phyloP scores from a whole-genome alignment of 2,797 vertebrate species.

The Thamnophis elegans region DNA sequence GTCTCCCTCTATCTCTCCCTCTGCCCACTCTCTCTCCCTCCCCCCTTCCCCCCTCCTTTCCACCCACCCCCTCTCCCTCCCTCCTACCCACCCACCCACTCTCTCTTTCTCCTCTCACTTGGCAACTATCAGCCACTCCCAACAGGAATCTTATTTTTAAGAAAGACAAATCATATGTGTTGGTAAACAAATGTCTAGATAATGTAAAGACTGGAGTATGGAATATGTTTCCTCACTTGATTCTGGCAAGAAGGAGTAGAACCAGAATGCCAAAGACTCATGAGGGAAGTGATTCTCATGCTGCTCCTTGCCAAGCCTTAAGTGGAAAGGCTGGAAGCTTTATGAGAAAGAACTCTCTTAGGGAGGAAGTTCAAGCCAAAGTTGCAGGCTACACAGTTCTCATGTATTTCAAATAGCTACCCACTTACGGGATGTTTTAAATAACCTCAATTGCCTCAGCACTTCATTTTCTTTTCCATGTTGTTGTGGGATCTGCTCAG shows the following conservation, averaged over 20 bases:
- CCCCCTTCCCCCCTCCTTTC: too few species aligned
- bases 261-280: constrained; percentile 55
- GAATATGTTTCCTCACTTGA: constrained; percentile 30
- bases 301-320: constrained; percentile 57
- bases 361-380: constrained; percentile 44
- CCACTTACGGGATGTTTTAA: constrained; percentile 36
- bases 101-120: neutral
- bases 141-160: neutral
- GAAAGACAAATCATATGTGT: constrained; percentile 13
- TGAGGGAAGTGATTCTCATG: constrained; percentile 45
- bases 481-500: neutral
- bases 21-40: too few species aligned
- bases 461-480: neutral
- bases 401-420: constrained; percentile 45
- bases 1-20: too few species aligned
- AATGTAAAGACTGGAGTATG: constrained; percentile 27
- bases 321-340: constrained; percentile 48
- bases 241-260: constrained; percentile 34
- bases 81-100: too few species aligned
- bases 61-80: too few species aligned
- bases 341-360: constrained; percentile 56
- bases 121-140: constrained; percentile 4
- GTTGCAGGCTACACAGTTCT: constrained; percentile 45
- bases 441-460: neutral
- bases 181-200: constrained; percentile 23